A percentile compares a stretch with the other conserved stretches of the same genome.
Evolutionary conservation across 2,888 invertebrate species (phyloP).

Genomic region (Agrotis clavis): DNA sequence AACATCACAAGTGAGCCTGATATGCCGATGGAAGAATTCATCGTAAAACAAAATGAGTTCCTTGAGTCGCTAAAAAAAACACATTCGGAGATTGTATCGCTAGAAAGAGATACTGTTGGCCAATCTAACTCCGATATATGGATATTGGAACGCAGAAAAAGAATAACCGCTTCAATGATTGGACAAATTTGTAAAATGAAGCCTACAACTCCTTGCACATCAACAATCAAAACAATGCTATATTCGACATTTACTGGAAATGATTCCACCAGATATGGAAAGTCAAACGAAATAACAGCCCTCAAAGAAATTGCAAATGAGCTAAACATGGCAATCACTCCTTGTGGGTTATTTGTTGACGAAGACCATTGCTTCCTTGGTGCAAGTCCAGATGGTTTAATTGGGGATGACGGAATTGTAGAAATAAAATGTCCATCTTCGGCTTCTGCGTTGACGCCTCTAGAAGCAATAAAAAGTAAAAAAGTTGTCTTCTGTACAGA

Average conservation of each 20-base stretch:
- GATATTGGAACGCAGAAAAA: conserved; percentile 6
- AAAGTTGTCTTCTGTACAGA: conserved; percentile 4
- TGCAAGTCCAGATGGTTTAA: conserved; percentile 14
- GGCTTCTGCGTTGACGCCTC: conserved; percentile 1
- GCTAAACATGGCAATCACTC: conserved; percentile 6
- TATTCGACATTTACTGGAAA: conserved; percentile 13
- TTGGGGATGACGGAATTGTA: conserved; percentile 2
- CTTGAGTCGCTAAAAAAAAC: background rate
- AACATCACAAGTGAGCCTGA: background rate
- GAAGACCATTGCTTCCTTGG: background rate
- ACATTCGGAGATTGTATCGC: background rate
- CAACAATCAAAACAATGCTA: background rate
- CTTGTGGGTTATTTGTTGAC: conserved; percentile 12
- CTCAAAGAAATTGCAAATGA: conserved; percentile 1
- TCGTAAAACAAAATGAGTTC: background rate
- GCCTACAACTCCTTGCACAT: background rate
- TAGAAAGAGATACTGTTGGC: conserved; percentile 5
- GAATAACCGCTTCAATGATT: conserved; percentile 7
- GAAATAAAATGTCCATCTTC: conserved; percentile 7
- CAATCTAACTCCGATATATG: conserved; percentile 6
- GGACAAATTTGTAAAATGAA: conserved; percentile 11
- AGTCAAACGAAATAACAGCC: conserved; percentile 4
- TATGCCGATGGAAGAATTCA: background rate
- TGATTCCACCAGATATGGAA: conserved; percentile 10
- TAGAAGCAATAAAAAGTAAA: conserved; percentile 6